Evolutionary conservation across 2,888 invertebrate species (phyloP).

Genomic region (Selenia dentaria): DNA sequence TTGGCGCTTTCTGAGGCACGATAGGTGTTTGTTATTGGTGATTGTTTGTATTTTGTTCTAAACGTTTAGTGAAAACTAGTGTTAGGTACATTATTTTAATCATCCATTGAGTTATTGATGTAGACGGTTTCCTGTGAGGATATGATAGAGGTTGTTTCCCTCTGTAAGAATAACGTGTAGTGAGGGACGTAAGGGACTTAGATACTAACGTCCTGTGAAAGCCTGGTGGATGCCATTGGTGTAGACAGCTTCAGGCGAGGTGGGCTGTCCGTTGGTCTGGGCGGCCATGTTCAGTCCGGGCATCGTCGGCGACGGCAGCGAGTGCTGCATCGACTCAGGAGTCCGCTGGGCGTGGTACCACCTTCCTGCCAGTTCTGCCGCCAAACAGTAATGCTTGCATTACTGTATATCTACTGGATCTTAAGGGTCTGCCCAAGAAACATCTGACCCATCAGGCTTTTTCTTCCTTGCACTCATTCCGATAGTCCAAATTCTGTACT

Average conservation of each 20-base stretch:
- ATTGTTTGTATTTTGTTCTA: too few relatives aligned
- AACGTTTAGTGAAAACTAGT: neutral
- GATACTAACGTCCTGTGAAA: conserved; percentile 93
- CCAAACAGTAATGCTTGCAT: conserved; percentile 20
- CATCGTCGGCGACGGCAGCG: conserved; percentile 97
- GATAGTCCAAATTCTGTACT: neutral
- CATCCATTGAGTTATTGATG: neutral
- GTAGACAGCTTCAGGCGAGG: conserved; percentile 93
- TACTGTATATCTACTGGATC: conserved; percentile 20
- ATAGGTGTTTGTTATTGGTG: too few relatives aligned
- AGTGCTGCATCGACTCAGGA: conserved; percentile 18
- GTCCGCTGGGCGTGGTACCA: conserved; percentile 25
- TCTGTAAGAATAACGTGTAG: neutral
- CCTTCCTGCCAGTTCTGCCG: conserved; percentile 23
- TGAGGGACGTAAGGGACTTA: neutral
- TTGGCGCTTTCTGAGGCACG: too few relatives aligned
- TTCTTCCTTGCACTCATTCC: neutral
- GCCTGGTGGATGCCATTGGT: conserved; percentile 97
- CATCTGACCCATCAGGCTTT: neutral
- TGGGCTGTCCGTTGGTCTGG: conserved; percentile 95
- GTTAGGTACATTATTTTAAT: neutral
- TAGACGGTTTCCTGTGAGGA: conserved; percentile 4
- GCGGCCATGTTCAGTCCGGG: conserved; percentile 97
- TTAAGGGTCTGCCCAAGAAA: neutral
- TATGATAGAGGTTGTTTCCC: neutral